A percentile compares a stretch with the other conserved stretches of the same genome.
Evolutionary conservation across 2,888 invertebrate species (phyloP).

Genomic region (Plutella xylostella): DNA sequence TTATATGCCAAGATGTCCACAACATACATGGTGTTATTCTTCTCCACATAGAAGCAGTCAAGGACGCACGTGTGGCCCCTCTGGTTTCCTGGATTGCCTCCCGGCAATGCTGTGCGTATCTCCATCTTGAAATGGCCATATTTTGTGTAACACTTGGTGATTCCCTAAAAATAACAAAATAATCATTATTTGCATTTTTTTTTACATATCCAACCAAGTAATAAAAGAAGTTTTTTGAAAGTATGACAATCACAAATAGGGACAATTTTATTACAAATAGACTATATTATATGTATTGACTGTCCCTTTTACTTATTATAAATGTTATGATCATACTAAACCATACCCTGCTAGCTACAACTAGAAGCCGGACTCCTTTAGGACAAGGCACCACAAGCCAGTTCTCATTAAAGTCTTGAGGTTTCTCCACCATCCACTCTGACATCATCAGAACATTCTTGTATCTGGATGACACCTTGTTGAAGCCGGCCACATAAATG

Average conservation of each 20-base stretch:
- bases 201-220: too few species aligned
- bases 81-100: conserved; percentile 64
- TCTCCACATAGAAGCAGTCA: conserved; percentile 83
- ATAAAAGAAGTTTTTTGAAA: too few species aligned
- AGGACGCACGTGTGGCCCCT: conserved; percentile 73
- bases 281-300: too few species aligned
- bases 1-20: conserved; percentile 90
- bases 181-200: too few species aligned
- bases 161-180: conserved; percentile 73
- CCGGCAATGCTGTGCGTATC: conserved; percentile 78
- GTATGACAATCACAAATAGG: too few species aligned
- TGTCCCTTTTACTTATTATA: background rate
- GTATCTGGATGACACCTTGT: conserved; percentile 34
- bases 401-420: conserved; percentile 76
- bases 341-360: conserved; percentile 82
- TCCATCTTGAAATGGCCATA: conserved; percentile 67
- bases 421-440: conserved; percentile 93
- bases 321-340: conserved; percentile 18
- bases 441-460: conserved; percentile 83
- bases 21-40: conserved; percentile 75
- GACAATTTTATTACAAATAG: too few species aligned
- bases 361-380: conserved; percentile 82
- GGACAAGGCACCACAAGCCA: conserved; percentile 88
- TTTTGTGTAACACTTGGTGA: conserved; percentile 77
- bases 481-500: conserved; percentile 57